Percentiles rank a stretch among this genome's conserved stretches.
Evolutionary conservation across 2,113 vertebrate species (phyloP).

Genomic region (Mobula hypostoma): DNA sequence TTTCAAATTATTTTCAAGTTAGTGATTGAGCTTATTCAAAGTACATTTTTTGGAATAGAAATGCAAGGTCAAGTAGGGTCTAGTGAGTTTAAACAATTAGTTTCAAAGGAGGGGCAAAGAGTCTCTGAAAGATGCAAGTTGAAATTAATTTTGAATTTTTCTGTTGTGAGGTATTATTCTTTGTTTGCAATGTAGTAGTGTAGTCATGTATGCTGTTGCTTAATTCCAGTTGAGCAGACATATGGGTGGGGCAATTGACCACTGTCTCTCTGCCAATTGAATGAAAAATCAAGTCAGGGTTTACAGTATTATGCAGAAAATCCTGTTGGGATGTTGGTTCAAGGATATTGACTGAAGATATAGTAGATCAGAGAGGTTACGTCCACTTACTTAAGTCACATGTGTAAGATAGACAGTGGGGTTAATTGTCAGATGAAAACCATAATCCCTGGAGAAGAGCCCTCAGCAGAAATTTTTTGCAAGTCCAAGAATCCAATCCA

Average conservation of each 20-base stretch:
- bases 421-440: background rate
- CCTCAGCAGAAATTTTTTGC: too few species aligned
- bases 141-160: background rate
- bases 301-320: background rate
- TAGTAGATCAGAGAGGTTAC: background rate
- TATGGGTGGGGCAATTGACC: background rate
- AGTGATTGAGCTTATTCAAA: background rate
- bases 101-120: background rate
- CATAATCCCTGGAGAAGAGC: too few species aligned
- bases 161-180: background rate
- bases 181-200: background rate
- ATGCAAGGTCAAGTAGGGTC: background rate
- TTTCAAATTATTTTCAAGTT: background rate
- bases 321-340: background rate
- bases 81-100: background rate
- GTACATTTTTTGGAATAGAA: constrained; percentile 1
- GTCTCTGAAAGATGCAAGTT: background rate
- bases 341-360: background rate
- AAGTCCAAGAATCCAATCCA: background rate
- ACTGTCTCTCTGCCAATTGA: background rate
- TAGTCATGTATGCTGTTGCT: background rate
- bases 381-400: background rate
- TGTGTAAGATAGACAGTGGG: background rate
- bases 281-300: background rate
- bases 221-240: background rate